Evolutionary conservation across 2,113 vertebrate species (phyloP).

Genomic region (Holacanthus passer): DNA sequence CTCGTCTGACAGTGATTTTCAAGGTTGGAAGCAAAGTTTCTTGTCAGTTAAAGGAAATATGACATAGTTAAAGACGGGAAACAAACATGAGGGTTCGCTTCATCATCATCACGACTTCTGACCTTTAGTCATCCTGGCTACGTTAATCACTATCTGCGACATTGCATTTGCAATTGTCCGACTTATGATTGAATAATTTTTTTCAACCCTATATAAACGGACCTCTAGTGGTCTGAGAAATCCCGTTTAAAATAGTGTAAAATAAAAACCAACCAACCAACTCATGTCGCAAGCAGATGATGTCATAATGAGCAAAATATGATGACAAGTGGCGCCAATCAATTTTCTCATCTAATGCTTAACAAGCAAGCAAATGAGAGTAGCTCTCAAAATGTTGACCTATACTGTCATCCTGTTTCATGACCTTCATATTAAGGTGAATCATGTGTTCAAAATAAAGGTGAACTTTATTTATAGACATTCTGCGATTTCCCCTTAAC

Average conservation of each 20-base stretch:
- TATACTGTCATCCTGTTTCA: neutral
- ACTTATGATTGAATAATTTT: too few species aligned
- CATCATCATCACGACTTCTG: constrained; percentile 37
- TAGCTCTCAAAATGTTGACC: too few species aligned
- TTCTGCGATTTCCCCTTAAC: constrained; percentile 2
- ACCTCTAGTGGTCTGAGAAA: too few species aligned
- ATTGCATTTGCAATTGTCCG: too few species aligned
- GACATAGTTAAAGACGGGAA: constrained; percentile 37
- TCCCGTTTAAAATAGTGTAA: too few species aligned
- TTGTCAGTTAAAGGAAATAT: constrained; percentile 55
- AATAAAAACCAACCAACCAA: too few species aligned
- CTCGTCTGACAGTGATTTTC: neutral
- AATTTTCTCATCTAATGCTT: too few species aligned
- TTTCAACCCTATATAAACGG: too few species aligned
- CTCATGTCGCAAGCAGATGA: too few species aligned
- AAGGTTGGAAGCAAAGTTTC: constrained; percentile 37
- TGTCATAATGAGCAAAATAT: too few species aligned
- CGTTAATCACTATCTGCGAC: neutral
- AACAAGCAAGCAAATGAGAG: too few species aligned
- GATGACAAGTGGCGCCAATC: too few species aligned
- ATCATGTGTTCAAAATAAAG: neutral
- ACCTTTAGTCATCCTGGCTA: constrained; percentile 35
- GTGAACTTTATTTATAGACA: neutral
- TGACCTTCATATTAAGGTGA: neutral
- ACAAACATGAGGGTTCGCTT: constrained; percentile 27